Conservation (phyloP, 2,797 vertebrate species). For the Bucorvus abyssinicus region DNA sequence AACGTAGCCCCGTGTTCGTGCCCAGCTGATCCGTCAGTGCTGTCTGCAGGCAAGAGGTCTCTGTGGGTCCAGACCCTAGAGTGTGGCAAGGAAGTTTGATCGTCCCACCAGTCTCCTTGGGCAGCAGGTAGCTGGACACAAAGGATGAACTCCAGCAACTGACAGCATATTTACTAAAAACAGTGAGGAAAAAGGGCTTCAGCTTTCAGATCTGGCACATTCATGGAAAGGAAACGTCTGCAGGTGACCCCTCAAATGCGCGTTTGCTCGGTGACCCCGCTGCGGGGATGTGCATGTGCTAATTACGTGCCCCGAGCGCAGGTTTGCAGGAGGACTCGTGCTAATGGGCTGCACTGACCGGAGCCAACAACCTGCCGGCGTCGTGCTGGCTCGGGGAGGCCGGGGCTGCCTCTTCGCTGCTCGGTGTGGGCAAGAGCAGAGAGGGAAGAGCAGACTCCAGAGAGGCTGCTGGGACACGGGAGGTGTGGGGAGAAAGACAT, state of each 20-base stretch:
- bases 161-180: neutral
- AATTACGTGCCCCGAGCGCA: rapidly evolving
- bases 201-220: neutral
- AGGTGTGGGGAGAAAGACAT: neutral
- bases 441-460: neutral
- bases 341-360: rapidly evolving
- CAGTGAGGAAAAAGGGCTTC: neutral
- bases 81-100: rapidly evolving
- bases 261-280: neutral
- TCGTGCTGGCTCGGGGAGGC: neutral
- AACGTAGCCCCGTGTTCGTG: rapidly evolving
- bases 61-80: neutral
- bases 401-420: neutral
- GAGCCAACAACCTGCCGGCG: neutral
- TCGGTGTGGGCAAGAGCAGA: rapidly evolving
- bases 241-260: neutral
- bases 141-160: neutral
- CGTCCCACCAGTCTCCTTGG: neutral
- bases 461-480: neutral
- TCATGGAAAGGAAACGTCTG: neutral
- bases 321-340: neutral
- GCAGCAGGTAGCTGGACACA: neutral
- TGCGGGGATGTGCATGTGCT: neutral
- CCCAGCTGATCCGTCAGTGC: neutral
- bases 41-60: neutral